phyloP scores from a whole-genome alignment of 1,140 invertebrate genomes.

The Cyphomyrmex costatus region DNA sequence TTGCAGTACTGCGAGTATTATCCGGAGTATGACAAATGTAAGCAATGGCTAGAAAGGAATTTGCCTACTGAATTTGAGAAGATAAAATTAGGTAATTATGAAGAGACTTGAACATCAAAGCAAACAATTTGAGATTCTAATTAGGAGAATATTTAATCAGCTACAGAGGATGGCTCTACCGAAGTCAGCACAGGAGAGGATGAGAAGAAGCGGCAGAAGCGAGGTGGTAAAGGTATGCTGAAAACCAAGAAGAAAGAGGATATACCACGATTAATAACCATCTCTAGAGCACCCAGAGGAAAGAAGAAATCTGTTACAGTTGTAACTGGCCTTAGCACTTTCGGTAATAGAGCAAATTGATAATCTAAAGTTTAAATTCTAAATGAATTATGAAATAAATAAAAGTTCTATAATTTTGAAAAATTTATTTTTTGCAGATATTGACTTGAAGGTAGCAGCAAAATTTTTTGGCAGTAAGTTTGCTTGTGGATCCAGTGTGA shows the following conservation, averaged over 20 bases:
- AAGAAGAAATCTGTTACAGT: constrained; percentile 99
- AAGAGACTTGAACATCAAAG: background rate
- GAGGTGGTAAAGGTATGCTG: constrained; percentile 93
- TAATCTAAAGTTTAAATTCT: background rate
- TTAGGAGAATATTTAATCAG: background rate
- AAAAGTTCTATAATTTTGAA: background rate
- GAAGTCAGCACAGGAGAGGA: constrained; percentile 92
- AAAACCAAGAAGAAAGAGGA: constrained; percentile 92
- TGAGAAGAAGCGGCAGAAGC: constrained; percentile 96
- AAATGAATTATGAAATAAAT: background rate
- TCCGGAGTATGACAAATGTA: constrained; percentile 98
- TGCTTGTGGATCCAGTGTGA: constrained; percentile 99
- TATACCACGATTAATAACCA: constrained; percentile 92
- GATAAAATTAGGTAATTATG: constrained; percentile 90
- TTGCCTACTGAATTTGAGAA: constrained; percentile 97
- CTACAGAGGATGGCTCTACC: constrained; percentile 87
- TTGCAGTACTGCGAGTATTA: constrained; percentile 98
- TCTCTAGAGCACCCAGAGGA: constrained; percentile 97
- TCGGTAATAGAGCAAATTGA: constrained; percentile 91
- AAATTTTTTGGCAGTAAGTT: constrained; percentile 99
- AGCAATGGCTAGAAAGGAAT: constrained; percentile 98
- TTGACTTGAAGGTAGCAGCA: constrained; percentile 98
- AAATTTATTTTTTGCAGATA: constrained; percentile 89
- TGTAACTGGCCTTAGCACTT: constrained; percentile 94
- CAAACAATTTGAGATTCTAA: background rate